Evolutionary conservation across 2,113 vertebrate species (phyloP), one percentile per base, ranked within the genome.

Genomic region (Macquaria ambigua): DNA sequence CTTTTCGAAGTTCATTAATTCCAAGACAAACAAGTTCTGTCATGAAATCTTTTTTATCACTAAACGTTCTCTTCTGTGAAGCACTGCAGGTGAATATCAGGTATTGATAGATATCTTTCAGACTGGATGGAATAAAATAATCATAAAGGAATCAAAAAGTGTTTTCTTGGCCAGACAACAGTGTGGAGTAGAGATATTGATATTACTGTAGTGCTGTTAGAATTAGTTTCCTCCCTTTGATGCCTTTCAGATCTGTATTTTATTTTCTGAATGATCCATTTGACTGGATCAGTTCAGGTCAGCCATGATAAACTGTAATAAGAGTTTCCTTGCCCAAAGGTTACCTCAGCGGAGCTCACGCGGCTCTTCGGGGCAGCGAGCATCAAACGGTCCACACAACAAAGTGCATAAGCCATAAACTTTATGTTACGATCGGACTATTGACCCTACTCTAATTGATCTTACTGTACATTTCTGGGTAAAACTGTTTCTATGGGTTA

Each of bases 331-430:
- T 72, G 78, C 72, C 90, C 90, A 88, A 85, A 82, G 77, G 68
- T 90, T 87, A 89, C 90, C 82, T 93, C 90, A 86, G 74, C 55
- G 8, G 52, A 76, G 85, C 85, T 89, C 77, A 84, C 5, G 21
- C 73, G 58, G 75, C 53, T 86, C 56, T 52, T 61, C n/a, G 50
- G 63, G 73, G 90, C 69, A 84, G 39, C 14, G 70, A 28, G 61
- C 39, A 67, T 79, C 31, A 41, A 74, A 59, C 34, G 16, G 58
- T 53, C 23, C 31, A 50, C n/a, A 52, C 48, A 64, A 58, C 11
- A 20, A 23, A 55, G 28, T 21, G 16, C 52, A 58, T 1, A 41
- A 53, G n/a, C 5, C 70, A 23, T 31, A 61, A 56, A 81, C 9
- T 37, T 74, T 5, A 68, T 6, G 2, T 68, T 55, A n/a, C 39